Evolutionary conservation across 2,888 invertebrate species (phyloP).

Genomic region (Dasypolia templi): DNA sequence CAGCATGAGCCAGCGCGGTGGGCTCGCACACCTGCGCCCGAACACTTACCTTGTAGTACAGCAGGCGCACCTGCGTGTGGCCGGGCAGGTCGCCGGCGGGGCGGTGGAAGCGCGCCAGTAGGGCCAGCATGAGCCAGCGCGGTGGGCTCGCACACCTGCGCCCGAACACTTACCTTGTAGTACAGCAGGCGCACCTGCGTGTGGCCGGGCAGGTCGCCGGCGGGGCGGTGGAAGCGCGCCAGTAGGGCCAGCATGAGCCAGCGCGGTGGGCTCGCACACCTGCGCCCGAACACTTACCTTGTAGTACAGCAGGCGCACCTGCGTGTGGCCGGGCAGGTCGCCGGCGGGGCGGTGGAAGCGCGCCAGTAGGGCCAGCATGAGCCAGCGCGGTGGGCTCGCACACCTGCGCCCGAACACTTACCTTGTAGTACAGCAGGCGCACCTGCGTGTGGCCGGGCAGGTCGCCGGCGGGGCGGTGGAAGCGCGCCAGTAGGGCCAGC

Average conservation of each 20-base stretch:
- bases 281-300: no score
- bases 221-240: constrained; percentile 90
- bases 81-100: constrained; percentile 59
- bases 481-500: constrained; percentile 93
- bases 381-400: no score
- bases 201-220: constrained; percentile 61
- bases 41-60: constrained; percentile 55
- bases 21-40: no score
- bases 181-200: constrained; percentile 65
- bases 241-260: constrained; percentile 91
- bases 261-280: no score
- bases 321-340: constrained; percentile 63
- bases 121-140: constrained; percentile 89
- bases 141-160: no score
- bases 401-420: no score
- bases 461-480: constrained; percentile 77
- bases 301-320: constrained; percentile 62
- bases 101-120: constrained; percentile 92
- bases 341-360: constrained; percentile 88
- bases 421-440: constrained; percentile 58
- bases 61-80: constrained; percentile 61
- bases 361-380: constrained; percentile 92
- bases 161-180: background rate
- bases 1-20: no score
- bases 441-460: constrained; percentile 62